Evolutionary conservation across 2,888 invertebrate species (phyloP).

Genomic region (Blomia tropicalis): DNA sequence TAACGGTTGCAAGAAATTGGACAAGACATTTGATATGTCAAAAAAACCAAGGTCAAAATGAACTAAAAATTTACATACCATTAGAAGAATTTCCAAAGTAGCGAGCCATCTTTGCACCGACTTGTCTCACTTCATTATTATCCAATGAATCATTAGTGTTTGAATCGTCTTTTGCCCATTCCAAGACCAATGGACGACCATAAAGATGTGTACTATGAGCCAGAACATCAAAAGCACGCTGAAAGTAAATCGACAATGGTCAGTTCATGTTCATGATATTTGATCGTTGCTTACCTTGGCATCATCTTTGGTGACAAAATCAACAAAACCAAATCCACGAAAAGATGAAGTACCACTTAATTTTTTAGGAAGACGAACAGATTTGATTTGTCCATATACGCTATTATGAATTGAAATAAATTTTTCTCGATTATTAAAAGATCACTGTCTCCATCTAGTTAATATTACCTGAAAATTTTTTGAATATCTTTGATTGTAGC

Average conservation of each 20-base stretch:
- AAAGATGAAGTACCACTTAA: constrained; percentile 61
- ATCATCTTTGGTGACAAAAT: constrained; percentile 68
- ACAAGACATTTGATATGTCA: too few relatives aligned
- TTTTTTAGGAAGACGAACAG: constrained; percentile 76
- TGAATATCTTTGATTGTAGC: constrained; percentile 63
- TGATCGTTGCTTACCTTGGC: constrained; percentile 53
- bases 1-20: too few relatives aligned
- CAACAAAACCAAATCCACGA: constrained; percentile 91
- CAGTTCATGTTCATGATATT: background rate
- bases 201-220: constrained; percentile 94
- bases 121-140: constrained; percentile 12
- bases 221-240: constrained; percentile 80
- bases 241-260: constrained; percentile 34
- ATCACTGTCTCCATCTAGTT: background rate
- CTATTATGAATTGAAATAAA: constrained; percentile 38
- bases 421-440: constrained; percentile 10
- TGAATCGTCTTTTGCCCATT: constrained; percentile 59
- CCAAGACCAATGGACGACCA: constrained; percentile 78
- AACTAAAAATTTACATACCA: background rate
- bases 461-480: constrained; percentile 67
- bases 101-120: constrained; percentile 11
- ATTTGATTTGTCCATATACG: constrained; percentile 81
- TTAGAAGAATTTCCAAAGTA: constrained; percentile 39
- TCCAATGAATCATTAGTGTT: constrained; percentile 52
- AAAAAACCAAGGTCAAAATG: too few relatives aligned